Evolutionary conservation across 2,113 vertebrate genomes (phyloP).

Genomic region (crab-eating macaque (Macaca fascicularis)): T2T-MFA8v1.1 NC_088375.1:200335001-200335500

Average conservation of each 20-base stretch:
- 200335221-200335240: neutral
- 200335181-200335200: neutral
- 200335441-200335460: neutral
- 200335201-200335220: neutral
- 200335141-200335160: neutral
- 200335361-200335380: neutral
- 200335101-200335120: neutral
- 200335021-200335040: neutral
- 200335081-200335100: neutral
- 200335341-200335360: neutral
- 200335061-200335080: neutral
- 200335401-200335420: accelerated
- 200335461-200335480: neutral
- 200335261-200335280: neutral
- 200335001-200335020: neutral
- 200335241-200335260: accelerated
- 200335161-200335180: neutral
- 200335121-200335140: neutral
- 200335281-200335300: neutral
- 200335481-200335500: neutral
- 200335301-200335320: neutral
- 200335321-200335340: neutral
- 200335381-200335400: accelerated
- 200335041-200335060: neutral
- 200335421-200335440: neutral